Percentiles rank a stretch among this genome's conserved stretches.
Conservation (phyloP, 2,113 vertebrate species). For the Vulpes lagopus region DNA sequence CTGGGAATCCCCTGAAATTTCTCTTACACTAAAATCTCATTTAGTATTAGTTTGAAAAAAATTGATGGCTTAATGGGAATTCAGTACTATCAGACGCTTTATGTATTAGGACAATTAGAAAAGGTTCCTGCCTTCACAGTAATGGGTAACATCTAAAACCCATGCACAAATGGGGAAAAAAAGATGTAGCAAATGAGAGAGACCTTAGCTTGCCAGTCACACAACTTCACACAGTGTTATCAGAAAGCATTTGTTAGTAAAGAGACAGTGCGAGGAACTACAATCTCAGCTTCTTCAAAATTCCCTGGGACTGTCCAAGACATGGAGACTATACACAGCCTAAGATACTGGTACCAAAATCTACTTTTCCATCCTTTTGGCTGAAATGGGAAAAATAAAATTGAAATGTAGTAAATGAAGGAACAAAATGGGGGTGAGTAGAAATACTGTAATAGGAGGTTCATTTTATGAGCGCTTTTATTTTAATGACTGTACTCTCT, state of each 20-base stretch:
- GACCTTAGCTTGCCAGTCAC: neutral
- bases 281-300: neutral
- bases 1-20: neutral
- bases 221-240: neutral
- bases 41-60: neutral
- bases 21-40: neutral
- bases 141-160: neutral
- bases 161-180: neutral
- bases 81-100: neutral
- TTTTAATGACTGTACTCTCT: neutral
- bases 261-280: neutral
- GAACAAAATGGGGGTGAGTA: neutral
- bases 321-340: neutral
- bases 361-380: neutral
- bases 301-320: neutral
- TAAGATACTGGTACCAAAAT: neutral
- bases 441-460: neutral
- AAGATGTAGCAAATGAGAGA: neutral
- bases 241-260: neutral
- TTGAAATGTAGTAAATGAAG: neutral
- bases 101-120: neutral
- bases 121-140: neutral
- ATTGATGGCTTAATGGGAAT: neutral
- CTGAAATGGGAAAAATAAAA: neutral
- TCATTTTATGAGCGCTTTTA: neutral